phyloP scores from a whole-genome alignment of 92 coral and sea anemone species.

The Porites evermanni region DNA sequence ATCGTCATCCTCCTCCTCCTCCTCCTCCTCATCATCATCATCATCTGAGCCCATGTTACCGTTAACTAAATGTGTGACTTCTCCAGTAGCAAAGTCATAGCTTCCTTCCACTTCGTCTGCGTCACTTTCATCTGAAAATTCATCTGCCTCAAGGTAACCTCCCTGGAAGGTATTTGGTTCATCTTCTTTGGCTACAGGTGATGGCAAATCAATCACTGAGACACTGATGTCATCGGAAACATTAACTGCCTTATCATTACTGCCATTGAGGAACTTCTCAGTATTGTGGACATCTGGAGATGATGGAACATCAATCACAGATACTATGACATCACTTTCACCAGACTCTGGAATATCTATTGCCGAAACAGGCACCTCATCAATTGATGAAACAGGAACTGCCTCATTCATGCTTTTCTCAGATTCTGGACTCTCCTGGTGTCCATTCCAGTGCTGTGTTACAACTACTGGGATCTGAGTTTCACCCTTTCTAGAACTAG shows the following conservation, averaged over 20 bases:
- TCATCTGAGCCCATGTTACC: constrained; percentile 34
- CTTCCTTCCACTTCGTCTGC: constrained; percentile 73
- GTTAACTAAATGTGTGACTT: constrained; percentile 42
- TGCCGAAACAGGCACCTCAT: constrained; percentile 87
- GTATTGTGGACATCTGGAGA: constrained; percentile 50
- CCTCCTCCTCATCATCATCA: constrained; percentile 8
- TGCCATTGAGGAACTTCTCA: constrained; percentile 23
- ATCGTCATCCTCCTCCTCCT: constrained; percentile 41
- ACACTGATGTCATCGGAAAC: constrained; percentile 63
- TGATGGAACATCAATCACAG: constrained; percentile 82
- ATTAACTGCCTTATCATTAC: constrained; percentile 5
- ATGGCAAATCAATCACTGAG: constrained; percentile 86
- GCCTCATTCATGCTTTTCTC: background rate
- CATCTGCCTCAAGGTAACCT: constrained; percentile 48
- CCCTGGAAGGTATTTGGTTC: constrained; percentile 2
- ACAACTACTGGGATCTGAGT: constrained; percentile 5
- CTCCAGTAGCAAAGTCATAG: constrained; percentile 77
- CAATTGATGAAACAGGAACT: constrained; percentile 44
- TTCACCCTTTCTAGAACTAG: background rate
- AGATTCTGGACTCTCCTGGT: constrained; percentile 4
- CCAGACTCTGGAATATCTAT: constrained; percentile 80
- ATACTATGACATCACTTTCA: constrained; percentile 66
- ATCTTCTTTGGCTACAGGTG: constrained; percentile 27
- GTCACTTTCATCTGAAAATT: constrained; percentile 71
- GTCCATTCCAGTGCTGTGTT: constrained; percentile 37